phyloP scores from a whole-genome alignment of 2,113 vertebrate genomes.

The Hylia prasina region DNA sequence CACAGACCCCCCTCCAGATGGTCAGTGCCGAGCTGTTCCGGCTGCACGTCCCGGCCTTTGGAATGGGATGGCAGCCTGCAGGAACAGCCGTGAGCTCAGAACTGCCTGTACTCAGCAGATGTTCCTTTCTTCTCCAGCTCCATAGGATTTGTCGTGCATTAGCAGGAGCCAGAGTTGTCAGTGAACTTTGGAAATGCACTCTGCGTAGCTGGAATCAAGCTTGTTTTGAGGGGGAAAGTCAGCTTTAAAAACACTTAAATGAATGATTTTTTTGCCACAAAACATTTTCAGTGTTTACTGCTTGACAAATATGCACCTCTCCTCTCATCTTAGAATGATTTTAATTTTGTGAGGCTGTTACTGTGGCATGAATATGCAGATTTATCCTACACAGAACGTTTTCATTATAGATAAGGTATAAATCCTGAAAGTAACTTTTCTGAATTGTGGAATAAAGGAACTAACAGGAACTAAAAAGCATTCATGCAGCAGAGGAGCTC shows the following conservation, averaged over 20 bases:
- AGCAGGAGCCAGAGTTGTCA: fast-evolving
- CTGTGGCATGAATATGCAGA: background rate
- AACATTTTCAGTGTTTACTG: background rate
- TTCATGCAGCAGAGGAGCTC: background rate
- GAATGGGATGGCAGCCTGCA: background rate
- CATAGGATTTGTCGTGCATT: background rate
- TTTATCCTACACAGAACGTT: background rate
- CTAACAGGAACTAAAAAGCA: background rate
- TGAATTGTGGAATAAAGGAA: background rate
- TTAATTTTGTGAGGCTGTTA: background rate
- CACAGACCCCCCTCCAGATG: background rate
- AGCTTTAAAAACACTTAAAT: background rate
- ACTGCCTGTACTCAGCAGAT: background rate
- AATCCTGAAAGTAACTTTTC: background rate
- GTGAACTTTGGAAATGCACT: background rate
- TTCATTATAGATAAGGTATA: background rate
- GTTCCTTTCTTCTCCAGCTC: background rate
- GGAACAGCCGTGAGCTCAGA: background rate
- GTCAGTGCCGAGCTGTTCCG: fast-evolving
- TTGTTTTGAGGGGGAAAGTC: background rate
- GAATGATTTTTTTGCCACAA: background rate
- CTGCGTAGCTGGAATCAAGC: background rate
- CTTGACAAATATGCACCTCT: background rate
- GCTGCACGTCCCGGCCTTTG: background rate
- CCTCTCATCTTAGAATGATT: background rate